A percentile compares a stretch with the other conserved stretches of the same genome.
These are phyloP conservation scores for Crotophaga sulcirostris DNA, from an alignment of 2,113 vertebrate genomes.

Conservation along the genomic window DNA sequence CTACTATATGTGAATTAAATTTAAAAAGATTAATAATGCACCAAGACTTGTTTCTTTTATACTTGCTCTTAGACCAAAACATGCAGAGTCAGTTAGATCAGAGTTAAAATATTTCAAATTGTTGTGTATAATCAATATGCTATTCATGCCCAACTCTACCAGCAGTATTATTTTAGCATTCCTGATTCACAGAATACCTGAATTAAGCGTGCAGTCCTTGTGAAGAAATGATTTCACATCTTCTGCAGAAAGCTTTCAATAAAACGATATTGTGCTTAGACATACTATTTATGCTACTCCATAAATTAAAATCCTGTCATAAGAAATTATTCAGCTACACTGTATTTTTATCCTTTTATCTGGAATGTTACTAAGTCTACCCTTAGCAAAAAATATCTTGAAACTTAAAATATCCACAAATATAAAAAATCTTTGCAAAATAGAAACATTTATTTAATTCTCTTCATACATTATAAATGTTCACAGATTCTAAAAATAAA, in stretches of 20 bases:
- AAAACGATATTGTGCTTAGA: constrained; percentile 47
- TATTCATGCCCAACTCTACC: neutral
- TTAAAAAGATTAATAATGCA: constrained; percentile 3
- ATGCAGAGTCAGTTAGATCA: neutral
- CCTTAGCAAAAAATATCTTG: constrained; percentile 24
- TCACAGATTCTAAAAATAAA: constrained; percentile 69
- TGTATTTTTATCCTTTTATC: constrained; percentile 26
- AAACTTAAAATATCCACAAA: constrained; percentile 68
- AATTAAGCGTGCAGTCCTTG: constrained; percentile 7
- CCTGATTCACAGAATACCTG: constrained; percentile 15
- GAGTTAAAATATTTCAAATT: neutral
- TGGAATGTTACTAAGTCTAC: constrained; percentile 45
- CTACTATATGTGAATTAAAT: neutral
- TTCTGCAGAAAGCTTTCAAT: constrained; percentile 31
- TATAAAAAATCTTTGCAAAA: constrained; percentile 66
- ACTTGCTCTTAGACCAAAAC: neutral
- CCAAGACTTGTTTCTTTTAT: neutral
- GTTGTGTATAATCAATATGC: neutral
- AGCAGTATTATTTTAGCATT: neutral
- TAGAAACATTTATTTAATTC: constrained; percentile 52
- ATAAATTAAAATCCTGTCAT: constrained; percentile 25
- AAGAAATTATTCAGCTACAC: constrained; percentile 31
- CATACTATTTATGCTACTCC: neutral
- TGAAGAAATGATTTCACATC: constrained; percentile 15
- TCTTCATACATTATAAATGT: constrained; percentile 57